These are phyloP conservation scores for Nixonia krombeini DNA, from an alignment of 1,140 invertebrate species.

Conservation along the genomic window DNA sequence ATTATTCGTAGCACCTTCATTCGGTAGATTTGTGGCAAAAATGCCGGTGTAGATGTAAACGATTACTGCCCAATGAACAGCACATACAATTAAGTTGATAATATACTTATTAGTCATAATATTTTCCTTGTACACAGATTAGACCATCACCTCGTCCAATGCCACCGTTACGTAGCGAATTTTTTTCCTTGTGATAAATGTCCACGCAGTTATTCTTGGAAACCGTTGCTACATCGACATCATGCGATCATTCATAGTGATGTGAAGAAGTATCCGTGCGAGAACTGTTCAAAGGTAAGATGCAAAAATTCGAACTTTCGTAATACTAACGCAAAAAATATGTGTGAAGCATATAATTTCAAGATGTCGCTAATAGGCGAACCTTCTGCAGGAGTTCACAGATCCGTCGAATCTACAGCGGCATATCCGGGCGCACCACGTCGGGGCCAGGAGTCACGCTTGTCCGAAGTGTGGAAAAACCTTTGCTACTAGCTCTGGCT, in stretches of 20 bases:
- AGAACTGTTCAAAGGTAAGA: constrained; percentile 91
- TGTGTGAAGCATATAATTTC: constrained; percentile 27
- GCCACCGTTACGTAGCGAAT: constrained; percentile 82
- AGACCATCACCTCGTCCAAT: constrained; percentile 83
- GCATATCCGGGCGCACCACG: constrained; percentile 94
- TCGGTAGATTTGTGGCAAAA: too few relatives aligned
- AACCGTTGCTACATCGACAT: constrained; percentile 86
- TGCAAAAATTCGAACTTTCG: constrained; percentile 3
- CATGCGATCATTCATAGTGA: constrained; percentile 85
- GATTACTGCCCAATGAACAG: too few relatives aligned
- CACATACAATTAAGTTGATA: too few relatives aligned
- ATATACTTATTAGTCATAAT: too few relatives aligned
- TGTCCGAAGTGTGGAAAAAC: constrained; percentile 99
- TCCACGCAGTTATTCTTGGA: constrained; percentile 85
- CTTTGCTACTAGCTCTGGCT: constrained; percentile 95
- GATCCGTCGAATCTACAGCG: constrained; percentile 96
- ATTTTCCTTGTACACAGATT: constrained; percentile 80
- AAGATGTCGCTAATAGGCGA: constrained; percentile 65
- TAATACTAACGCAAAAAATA: too few relatives aligned
- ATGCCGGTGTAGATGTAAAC: too few relatives aligned
- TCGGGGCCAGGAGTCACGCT: constrained; percentile 93
- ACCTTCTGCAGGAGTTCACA: constrained; percentile 83
- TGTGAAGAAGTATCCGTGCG: constrained; percentile 88
- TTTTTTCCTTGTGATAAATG: constrained; percentile 90
- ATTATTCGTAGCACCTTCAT: too few relatives aligned